These are phyloP conservation scores for Lophochroa leadbeateri DNA, from an alignment of 2,113 vertebrate species.

Conservation along the genomic window DNA sequence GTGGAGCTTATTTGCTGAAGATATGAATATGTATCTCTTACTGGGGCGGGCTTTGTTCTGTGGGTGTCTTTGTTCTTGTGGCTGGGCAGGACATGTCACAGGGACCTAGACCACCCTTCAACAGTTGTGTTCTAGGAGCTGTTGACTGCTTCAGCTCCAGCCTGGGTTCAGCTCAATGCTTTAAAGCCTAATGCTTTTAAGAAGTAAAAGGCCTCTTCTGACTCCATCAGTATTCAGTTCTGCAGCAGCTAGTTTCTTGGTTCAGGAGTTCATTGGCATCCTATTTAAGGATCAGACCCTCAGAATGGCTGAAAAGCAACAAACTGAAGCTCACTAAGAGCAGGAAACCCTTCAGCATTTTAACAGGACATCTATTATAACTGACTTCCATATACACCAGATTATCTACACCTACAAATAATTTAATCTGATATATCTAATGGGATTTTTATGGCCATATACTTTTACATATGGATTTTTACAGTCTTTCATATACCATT, in stretches of 20 bases:
- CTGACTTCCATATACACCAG: neutral
- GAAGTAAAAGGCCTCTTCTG: neutral
- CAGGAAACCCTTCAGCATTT: neutral
- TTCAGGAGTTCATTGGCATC: neutral
- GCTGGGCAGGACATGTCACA: neutral
- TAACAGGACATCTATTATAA: neutral
- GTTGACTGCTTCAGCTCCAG: neutral
- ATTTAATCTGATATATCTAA: neutral
- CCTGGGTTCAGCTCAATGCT: neutral
- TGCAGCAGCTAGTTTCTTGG: neutral
- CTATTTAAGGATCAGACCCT: neutral
- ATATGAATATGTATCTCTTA: neutral
- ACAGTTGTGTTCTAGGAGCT: neutral
- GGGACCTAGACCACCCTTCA: neutral
- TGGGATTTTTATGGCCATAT: neutral
- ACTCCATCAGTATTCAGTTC: neutral
- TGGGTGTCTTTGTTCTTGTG: neutral
- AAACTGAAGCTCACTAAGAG: neutral
- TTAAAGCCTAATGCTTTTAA: neutral
- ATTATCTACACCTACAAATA: neutral
- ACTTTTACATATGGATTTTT: neutral
- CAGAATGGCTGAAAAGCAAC: neutral
- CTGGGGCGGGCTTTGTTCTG: neutral
- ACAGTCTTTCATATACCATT: neutral
- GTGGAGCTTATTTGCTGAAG: neutral